Base-by-base conservation (phyloP, 2,888 invertebrate species). In the Myathropa florea region DNA sequence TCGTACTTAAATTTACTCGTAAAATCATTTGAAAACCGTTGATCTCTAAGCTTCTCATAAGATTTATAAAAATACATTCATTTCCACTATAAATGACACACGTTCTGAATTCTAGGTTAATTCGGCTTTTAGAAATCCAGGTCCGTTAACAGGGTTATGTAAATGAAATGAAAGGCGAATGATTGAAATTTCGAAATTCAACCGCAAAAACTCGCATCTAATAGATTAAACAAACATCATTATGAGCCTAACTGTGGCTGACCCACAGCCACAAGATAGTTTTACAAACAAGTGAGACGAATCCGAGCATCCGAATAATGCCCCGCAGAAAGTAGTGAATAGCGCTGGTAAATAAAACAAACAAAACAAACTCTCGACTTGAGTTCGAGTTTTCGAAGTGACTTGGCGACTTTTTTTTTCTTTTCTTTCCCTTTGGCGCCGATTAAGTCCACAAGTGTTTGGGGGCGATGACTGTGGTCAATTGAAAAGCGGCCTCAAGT, bases 101-200 rank as follows among this genome's bases (percentile, higher is more conserved):
- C 46, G 18, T 46, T 46, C 18, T 4, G 46, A 18, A 46, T 46
- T 46, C 46, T 53, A 28, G 67, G 67, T 55, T 67, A 67, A 53
- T 67, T 30, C 28, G 18, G 12, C 0, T 53, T 21, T 67, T 67
- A 67, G 67, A 67, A 67, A 67, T 23, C 67, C 53, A 12, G 21
- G 28, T 18, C 46, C 46, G 46, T 46, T 46, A 46, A 46, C 46
- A 46, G 46, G 46, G 28, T 53, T 67, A 55, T 67, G 28, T 30
- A 67, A 67, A 55, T 53, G 28, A 67, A 53, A 18, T 28, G 28
- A 67, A 67, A 26, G 21, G 18, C 53, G 53, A 67, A 2, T 53
- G 18, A 67, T 28, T 39, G n/a, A 39, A 26, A 46, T 67, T 53
- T 30, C 46, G 46, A 46, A 65, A 46, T 18, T 53, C 39, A 21